Base-by-base conservation (phyloP, 2,888 invertebrate species). In the Onthophagus sagittarius region DNA sequence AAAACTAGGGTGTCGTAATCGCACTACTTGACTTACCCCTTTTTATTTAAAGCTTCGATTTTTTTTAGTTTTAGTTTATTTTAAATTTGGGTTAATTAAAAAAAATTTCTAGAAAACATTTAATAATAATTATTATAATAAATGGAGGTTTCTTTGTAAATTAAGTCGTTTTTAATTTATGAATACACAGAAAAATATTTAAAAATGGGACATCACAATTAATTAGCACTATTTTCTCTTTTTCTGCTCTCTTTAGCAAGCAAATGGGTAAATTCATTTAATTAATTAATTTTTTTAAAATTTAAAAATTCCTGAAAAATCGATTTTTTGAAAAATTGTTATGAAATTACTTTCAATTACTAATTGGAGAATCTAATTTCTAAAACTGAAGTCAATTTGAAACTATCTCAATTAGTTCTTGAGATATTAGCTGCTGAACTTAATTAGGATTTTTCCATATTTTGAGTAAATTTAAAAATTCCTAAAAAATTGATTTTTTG, bases 121-220 rank as follows among this genome's bases (percentile, higher is more conserved):
- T 65, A 65, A 15, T 65, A 31, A 7, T 65, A 65, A 65, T 65
- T 9, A 53, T 53, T 53, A 62, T 62, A 70, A 70, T 62, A 62
- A 70, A 39, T 23, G 3, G 23, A 23, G 23, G 23, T 23, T 2
- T 23, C 2, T 23, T 23, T 23, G 3, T 23, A 23, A 23, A 23
- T 23, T 23, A 23, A 23, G 23, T 23, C 23, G n/a, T n/a, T n/a
- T n/a, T 23, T 23, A 23, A 23, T 23, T 23, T 23, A 23, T 23
- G 23, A 23, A 23, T 3, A 62, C 14, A 53, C 62, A 62, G 13
- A 70, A 70, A 70, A 70, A 32, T 70, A 15, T 70, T 33, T 62
- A 9, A 63, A 32, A n/a, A 63, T 14, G 64, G 64, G 53, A 15
- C 33, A 72, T 15, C 33, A 15, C 53, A 39, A 63, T 13, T 64